Percentiles rank a stretch among this genome's conserved stretches.
These are phyloP conservation scores for Oenanthe oenanthe DNA, from an alignment of 2,113 vertebrate species.

Conservation along the genomic window DNA sequence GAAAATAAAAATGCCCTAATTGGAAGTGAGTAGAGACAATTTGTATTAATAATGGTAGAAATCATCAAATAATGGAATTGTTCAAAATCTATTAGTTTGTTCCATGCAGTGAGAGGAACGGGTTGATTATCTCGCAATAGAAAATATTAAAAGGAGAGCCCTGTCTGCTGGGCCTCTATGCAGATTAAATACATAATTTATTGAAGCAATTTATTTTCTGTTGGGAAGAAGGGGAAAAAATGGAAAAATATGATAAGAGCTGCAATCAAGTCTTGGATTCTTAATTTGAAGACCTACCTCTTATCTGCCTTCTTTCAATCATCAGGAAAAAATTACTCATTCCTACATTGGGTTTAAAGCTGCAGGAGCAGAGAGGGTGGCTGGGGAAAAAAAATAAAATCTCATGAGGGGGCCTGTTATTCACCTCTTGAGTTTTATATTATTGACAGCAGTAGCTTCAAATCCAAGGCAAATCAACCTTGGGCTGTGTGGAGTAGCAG, in stretches of 20 bases:
- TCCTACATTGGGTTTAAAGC: slow-evolving; percentile 23
- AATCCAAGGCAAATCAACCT: slow-evolving; percentile 18
- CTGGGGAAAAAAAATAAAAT: neutral
- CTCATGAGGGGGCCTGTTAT: neutral
- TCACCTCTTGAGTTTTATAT: slow-evolving; percentile 7
- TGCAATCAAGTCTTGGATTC: slow-evolving; percentile 43
- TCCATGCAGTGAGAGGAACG: slow-evolving; percentile 43
- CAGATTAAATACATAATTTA: slow-evolving; percentile 71
- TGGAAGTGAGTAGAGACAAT: slow-evolving; percentile 69
- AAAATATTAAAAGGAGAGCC: neutral
- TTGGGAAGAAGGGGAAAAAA: slow-evolving; percentile 20
- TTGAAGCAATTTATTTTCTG: slow-evolving; percentile 69
- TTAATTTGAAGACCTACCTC: slow-evolving; percentile 69
- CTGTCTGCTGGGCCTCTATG: slow-evolving; percentile 11
- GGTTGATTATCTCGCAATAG: slow-evolving; percentile 59
- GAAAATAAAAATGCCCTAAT: slow-evolving; percentile 74
- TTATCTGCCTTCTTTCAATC: slow-evolving; percentile 68
- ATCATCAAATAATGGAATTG: slow-evolving; percentile 59
- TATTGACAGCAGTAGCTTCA: slow-evolving; percentile 17
- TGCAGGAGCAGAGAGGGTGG: neutral
- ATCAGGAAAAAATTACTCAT: slow-evolving; percentile 40
- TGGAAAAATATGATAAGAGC: slow-evolving; percentile 55
- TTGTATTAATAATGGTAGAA: slow-evolving; percentile 74
- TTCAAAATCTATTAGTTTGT: slow-evolving; percentile 71
- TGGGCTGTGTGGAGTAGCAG: neutral